Evolutionary conservation across 2,888 invertebrate genomes (phyloP), one percentile per base, ranked within the genome.

Genomic region (Bibio marci): DNA sequence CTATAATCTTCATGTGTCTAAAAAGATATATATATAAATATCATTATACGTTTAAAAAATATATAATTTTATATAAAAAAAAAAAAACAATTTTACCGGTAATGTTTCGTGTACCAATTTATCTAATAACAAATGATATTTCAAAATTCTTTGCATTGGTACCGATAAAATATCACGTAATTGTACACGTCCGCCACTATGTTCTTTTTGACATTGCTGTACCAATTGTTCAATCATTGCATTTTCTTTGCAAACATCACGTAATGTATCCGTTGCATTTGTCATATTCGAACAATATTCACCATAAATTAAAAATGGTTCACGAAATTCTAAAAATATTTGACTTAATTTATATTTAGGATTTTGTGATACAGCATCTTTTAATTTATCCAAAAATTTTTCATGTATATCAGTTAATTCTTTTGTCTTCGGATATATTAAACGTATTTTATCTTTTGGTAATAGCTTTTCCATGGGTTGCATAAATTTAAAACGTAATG

Each of bases 61-160:
- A 12, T 6, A 35, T 17, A 8, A 33, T 19, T 26, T 42, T 31
- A 38, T 19, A 5, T 6, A 34, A 37, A 26, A 26, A 31, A 25
- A 38, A 37, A 18, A 35, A 35, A 35, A 25, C 13, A 14, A 10
- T 35, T 35, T 67, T 58, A 81, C 82, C 47, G 76, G 76, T 47
- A 81, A 80, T 1, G 88, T 88, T 58, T 86, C 83, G 52, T 83
- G 80, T 39, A 87, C 77, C 37, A 90, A 64, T 60, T 87, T 94
- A 58, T 90, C 86, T 41, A 97, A 64, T 37, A 98, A 65, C 40
- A 98, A 69, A 60, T 95, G 95, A 64, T 98, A 98, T 58, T 97
- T 98, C 46, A 98, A 73, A 48, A 98, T 83, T 56, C 98, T 70
- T 64, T 98, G 98, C 90, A 98, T 94, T 32, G 98, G 98, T 46